Evolutionary conservation across 2,888 invertebrate genomes (phyloP), one percentile per base, ranked within the genome.

Genomic region (Beris chalybata): DNA sequence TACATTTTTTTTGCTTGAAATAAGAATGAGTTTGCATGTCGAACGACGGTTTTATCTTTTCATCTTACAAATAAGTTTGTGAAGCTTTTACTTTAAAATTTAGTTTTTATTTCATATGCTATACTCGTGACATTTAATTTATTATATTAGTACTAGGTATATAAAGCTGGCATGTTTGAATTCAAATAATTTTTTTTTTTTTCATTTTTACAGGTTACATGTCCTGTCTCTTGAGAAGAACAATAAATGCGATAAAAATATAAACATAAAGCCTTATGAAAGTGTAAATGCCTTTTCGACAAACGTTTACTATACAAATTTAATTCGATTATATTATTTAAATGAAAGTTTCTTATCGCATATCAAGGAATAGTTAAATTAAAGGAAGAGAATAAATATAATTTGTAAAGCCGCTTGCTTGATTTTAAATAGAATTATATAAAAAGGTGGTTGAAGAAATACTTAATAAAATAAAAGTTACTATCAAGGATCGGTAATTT

Each of bases 401-500:
- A 53, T 15, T 38, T 44, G 57, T 45, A 47, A 29, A 54, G 22
- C 9, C 50, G 31, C 29, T 30, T 38, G 54, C 11, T 32, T 50
- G 45, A 9, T 47, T 58, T 31, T 48, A 61, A 29, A 47, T 31
- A n/a, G 13, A 59, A n/a, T 59, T 31, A 38, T 59, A 48, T 48
- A 13, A 30, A 47, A 45, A 47, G 47, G 31, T 47, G 48, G 5
- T 31, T n/a, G 38, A 15, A 45, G 12, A 58, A 31, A 64, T 44
- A 44, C n/a, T 54, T 44, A 64, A 13, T 54, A n/a, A 30, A 45
- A 53, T 38, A 64, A 64, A n/a, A 45, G 50, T 64, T 72, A 70
- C 73, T 75, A 76, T 75, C 74, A 74, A 73, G 75, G 74, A 71
- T 30, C 6, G 30, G 22, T 13, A 47, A 13, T 61, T 64, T 53